A percentile compares a stretch with the other conserved stretches of the same genome.
These are phyloP conservation scores for Acrocyrtus sp. DNA, from an alignment of 2,888 invertebrate genomes.

Conservation along the genomic window DNA sequence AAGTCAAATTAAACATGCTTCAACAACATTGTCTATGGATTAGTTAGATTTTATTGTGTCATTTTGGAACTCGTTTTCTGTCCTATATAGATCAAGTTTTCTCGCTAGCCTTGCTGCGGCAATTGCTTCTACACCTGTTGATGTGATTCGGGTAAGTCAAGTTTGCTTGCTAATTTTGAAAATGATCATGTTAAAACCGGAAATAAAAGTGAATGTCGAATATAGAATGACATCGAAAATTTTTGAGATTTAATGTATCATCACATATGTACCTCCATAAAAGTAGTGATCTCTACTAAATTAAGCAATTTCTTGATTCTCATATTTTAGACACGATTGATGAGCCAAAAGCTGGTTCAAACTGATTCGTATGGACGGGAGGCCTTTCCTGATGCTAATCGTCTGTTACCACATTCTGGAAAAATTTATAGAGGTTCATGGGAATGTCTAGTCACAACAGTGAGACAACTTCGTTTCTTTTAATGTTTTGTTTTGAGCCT, in stretches of 20 bases:
- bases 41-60: too few species aligned
- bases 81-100: constrained; percentile 83
- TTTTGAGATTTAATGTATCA: too few species aligned
- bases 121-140: constrained; percentile 92
- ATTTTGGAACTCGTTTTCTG: too few species aligned
- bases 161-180: too few species aligned
- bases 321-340: constrained; percentile 80
- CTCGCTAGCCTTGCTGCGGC: constrained; percentile 93
- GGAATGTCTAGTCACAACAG: constrained; percentile 84
- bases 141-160: constrained; percentile 87
- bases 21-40: too few species aligned
- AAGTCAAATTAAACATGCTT: too few species aligned
- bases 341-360: constrained; percentile 80
- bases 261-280: too few species aligned
- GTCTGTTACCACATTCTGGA: constrained; percentile 37
- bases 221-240: too few species aligned
- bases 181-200: too few species aligned
- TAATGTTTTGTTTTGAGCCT: too few species aligned
- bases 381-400: constrained; percentile 46
- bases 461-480: too few species aligned
- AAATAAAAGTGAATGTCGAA: too few species aligned
- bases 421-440: constrained; percentile 73
- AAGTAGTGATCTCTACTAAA: neutral
- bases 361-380: constrained; percentile 44
- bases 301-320: neutral